These are phyloP conservation scores for Ophioninae sp. DNA, from an alignment of 2,888 invertebrate species.

Conservation along the genomic window DNA sequence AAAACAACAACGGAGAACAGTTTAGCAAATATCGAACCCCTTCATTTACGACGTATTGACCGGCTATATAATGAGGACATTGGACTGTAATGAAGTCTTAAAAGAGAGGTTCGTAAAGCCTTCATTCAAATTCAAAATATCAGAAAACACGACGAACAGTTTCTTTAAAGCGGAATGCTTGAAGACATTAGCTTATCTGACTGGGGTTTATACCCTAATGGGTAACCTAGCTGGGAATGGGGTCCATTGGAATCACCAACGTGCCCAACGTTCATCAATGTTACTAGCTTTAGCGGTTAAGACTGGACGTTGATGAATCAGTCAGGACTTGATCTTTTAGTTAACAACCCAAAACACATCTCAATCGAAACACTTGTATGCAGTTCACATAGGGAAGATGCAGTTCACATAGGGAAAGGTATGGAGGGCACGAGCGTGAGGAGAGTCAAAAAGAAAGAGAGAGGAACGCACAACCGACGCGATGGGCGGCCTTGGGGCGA, in stretches of 20 bases:
- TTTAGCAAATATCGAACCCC: too few species aligned
- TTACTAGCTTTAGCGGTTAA: too few species aligned
- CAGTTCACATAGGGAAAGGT: slow-evolving; percentile 5
- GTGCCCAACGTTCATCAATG: too few species aligned
- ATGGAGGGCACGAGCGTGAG: slow-evolving; percentile 4
- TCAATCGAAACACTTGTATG: too few species aligned
- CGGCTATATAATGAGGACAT: background rate
- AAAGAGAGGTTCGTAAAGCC: slow-evolving; percentile 6
- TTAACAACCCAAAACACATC: too few species aligned
- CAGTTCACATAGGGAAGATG: background rate
- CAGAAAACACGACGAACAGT: background rate
- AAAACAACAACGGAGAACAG: too few species aligned
- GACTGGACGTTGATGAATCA: too few species aligned
- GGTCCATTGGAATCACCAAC: slow-evolving; percentile 36
- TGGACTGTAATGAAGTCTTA: background rate
- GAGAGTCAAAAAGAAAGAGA: slow-evolving; percentile 15
- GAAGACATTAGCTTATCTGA: slow-evolving; percentile 9
- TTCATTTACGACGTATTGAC: too few species aligned
- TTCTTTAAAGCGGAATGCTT: slow-evolving; percentile 8
- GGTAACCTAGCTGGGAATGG: slow-evolving; percentile 45
- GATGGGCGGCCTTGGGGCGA: slow-evolving; percentile 74
- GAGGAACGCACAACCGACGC: slow-evolving; percentile 58
- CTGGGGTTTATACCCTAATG: too few species aligned
- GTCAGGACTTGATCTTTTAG: too few species aligned
- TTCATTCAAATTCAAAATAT: background rate